Base-by-base conservation (phyloP, 2,888 invertebrate genomes). In the Andrena dorsata region DNA sequence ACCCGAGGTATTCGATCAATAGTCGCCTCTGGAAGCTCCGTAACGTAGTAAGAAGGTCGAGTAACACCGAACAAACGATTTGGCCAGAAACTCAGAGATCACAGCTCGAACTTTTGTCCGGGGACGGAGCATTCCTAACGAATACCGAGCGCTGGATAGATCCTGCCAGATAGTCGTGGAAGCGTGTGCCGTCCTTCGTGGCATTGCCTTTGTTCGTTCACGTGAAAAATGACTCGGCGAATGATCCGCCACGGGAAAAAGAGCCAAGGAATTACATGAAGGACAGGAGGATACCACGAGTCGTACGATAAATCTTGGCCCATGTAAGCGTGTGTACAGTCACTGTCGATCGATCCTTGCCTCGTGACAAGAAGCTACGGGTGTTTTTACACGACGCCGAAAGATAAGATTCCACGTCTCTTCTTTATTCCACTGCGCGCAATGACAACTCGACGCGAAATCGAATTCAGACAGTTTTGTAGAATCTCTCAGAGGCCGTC, bases 191-290 rank as follows among this genome's bases (percentile, higher is more conserved):
- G 82, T 82, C 80, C 82, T 73, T 65, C 80, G 78, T 86, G 65
- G 64, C 86, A 61, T 70, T 76, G 84, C 76, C 87, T 87, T 87
- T 88, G 87, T 87, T 81, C 84, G 84, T 83, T 76, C 86, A 78
- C 80, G 88, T 88, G 87, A 86, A 87, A 86, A 85, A 87, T 88
- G 86, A 88, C 88, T 88, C 84, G 84, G 76, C 88, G 88, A 88
- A 86, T 83, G 88, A 86, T 86, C 83, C 80, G 74, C 73, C 76
- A 63, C 79, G 76, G 74, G 76, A 65, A 71, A 72, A 81, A 73
- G 75, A 80, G 76, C 51, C 75, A 75, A 73, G 73, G 82, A 79
- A 83, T 83, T 86, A 82, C 76, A 35, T 53, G 79, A 76, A 81
- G 76, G 82, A 82, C 76, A 77, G 73, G 72, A 74, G 70, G 74